These are phyloP conservation scores for Macrostomum lignano DNA, from an alignment of 1,140 invertebrate species.

Conservation along the genomic window DNA sequence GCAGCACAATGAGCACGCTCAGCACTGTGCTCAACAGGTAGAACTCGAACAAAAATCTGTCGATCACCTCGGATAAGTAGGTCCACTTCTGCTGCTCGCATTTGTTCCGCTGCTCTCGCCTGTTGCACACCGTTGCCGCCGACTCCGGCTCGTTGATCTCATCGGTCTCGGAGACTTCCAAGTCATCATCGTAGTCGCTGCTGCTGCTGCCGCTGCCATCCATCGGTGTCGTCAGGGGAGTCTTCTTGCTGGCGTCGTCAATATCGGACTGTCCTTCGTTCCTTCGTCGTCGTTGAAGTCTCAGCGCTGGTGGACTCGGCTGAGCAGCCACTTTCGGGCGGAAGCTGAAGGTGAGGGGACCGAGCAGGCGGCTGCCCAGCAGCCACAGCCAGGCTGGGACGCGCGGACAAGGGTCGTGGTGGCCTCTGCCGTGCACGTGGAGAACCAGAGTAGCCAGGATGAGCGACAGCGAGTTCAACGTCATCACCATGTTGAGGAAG, in stretches of 20 bases:
- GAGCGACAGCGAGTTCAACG: slow-evolving; percentile 4
- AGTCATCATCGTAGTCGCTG: too few relatives aligned
- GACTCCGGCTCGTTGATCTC: not conserved
- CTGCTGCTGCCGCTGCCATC: too few relatives aligned
- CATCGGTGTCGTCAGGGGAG: too few relatives aligned
- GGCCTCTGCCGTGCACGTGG: not conserved
- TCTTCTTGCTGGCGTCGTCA: too few relatives aligned
- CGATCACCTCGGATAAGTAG: slow-evolving; percentile 1
- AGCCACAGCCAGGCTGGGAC: not conserved
- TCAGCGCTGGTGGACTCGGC: not conserved
- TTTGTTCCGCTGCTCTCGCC: not conserved
- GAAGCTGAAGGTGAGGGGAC: not conserved
- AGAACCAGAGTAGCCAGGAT: slow-evolving; percentile 1
- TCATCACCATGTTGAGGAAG: slow-evolving; percentile 4
- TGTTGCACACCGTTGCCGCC: not conserved
- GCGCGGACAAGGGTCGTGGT: not conserved
- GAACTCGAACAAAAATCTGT: slow-evolving; percentile 1
- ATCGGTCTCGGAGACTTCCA: too few relatives aligned
- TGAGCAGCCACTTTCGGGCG: not conserved
- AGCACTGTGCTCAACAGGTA: not conserved
- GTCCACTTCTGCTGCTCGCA: not conserved
- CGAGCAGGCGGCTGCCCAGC: not conserved
- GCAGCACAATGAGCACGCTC: not conserved
- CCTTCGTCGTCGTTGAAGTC: too few relatives aligned
- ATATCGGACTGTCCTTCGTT: too few relatives aligned